Evolutionary conservation across 2,113 vertebrate species (phyloP).

Genomic region (Hippocampus mohnikei): DNA sequence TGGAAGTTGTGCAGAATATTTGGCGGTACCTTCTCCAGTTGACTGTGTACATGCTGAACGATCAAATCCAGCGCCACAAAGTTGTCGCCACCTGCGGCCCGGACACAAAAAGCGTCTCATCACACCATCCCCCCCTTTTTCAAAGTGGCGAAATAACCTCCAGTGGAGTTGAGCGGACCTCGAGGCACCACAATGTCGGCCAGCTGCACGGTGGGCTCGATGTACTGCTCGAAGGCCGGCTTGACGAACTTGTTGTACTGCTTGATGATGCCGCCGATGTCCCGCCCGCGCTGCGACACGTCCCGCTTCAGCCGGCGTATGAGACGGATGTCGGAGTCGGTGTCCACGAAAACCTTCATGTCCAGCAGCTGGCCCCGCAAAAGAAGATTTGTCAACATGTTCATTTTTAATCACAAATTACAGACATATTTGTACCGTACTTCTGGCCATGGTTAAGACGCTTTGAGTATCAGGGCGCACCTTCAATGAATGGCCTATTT

Average conservation of each 20-base stretch:
- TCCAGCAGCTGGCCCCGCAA: constrained; percentile 76
- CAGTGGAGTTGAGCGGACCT: constrained; percentile 61
- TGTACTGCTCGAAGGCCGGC: constrained; percentile 88
- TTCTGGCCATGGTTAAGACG: too few relatives aligned
- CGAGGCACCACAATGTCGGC: constrained; percentile 89
- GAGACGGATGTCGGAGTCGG: constrained; percentile 86
- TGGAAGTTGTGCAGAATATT: background rate
- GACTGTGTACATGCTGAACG: constrained; percentile 88
- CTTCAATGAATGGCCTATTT: too few relatives aligned
- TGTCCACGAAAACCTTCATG: constrained; percentile 94
- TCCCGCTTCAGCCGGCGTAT: constrained; percentile 85
- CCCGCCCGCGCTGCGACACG: constrained; percentile 80
- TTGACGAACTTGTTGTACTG: constrained; percentile 91
- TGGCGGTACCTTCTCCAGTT: constrained; percentile 83
- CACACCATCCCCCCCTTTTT: background rate
- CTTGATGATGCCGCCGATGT: constrained; percentile 83
- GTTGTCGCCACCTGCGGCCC: constrained; percentile 81
- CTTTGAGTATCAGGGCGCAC: too few relatives aligned
- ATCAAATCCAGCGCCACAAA: constrained; percentile 86
- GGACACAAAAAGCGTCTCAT: background rate
- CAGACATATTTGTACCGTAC: too few relatives aligned
- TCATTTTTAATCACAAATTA: too few relatives aligned
- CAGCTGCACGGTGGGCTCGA: constrained; percentile 85
- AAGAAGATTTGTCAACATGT: too few relatives aligned
- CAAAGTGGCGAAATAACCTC: background rate